A percentile compares a stretch with the other conserved stretches of the same genome.
Conservation (phyloP, 2,888 invertebrate genomes). For the Ormyrus nitidulus region DNA sequence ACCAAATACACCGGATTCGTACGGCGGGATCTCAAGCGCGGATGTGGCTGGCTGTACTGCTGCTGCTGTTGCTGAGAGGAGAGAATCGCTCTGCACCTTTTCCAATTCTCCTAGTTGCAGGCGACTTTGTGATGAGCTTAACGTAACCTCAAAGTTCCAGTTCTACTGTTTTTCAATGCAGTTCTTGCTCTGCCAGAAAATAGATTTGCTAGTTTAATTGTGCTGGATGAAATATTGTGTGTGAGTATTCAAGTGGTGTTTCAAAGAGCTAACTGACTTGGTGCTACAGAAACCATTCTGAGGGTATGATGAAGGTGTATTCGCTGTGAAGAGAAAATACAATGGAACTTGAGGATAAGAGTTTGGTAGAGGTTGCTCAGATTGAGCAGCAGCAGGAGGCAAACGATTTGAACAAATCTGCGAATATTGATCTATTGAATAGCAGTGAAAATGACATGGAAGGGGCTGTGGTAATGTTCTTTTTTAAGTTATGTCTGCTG, state of each 20-base stretch:
- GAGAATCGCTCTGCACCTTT: neutral
- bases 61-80: neutral
- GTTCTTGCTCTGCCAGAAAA: neutral
- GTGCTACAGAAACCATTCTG: neutral
- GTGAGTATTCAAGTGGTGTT: no score
- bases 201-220: neutral
- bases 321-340: neutral
- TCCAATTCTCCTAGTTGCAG: neutral
- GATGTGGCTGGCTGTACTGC: neutral
- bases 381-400: constrained; percentile 7
- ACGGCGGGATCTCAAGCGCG: neutral
- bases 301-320: constrained; percentile 22
- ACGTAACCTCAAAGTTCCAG: constrained; percentile 38
- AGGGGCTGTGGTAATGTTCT: constrained; percentile 49
- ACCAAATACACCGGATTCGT: neutral
- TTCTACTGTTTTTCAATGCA: constrained; percentile 2
- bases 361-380: neutral
- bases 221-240: no score
- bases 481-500: neutral
- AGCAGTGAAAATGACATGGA: constrained; percentile 37
- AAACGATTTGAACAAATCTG: constrained; percentile 12
- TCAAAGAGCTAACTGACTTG: neutral
- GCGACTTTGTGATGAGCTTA: constrained; percentile 3
- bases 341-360: constrained; percentile 39
- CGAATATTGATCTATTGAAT: constrained; percentile 24